Evolutionary conservation across 2,888 invertebrate genomes (phyloP).

Genomic region (Eupithecia abbreviata): DNA sequence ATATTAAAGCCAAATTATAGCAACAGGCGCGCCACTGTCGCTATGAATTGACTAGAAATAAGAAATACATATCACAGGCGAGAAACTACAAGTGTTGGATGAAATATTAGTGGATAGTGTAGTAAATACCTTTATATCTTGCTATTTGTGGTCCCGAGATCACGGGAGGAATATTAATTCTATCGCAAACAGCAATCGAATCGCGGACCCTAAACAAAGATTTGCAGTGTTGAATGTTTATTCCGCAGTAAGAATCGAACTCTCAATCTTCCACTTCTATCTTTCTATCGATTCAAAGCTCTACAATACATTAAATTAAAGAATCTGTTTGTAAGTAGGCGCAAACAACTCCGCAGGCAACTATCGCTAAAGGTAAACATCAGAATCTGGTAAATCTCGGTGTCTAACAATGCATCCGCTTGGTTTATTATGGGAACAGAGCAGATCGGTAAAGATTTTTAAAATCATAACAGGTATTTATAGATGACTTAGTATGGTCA

Average conservation of each 20-base stretch:
- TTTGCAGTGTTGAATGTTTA: not conserved
- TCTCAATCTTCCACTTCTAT: not conserved
- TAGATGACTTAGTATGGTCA: not conserved
- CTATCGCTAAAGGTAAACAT: conserved; percentile 39
- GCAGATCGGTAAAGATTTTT: not conserved
- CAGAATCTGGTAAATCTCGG: conserved; percentile 29
- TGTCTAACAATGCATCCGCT: conserved; percentile 36
- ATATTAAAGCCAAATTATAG: conserved; percentile 1
- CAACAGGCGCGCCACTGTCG: not conserved
- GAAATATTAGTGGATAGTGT: no score
- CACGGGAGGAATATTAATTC: not conserved
- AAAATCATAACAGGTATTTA: not conserved
- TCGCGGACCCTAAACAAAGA: not conserved
- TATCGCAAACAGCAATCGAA: not conserved
- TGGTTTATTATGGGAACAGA: not conserved
- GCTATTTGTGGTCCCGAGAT: not conserved
- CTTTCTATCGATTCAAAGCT: not conserved
- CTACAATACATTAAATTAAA: conserved; percentile 20
- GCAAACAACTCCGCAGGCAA: conserved; percentile 38
- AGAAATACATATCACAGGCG: not conserved
- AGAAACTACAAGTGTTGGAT: not conserved
- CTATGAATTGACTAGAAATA: not conserved
- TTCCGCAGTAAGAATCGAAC: not conserved
- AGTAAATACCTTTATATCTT: not conserved
- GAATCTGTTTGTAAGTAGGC: conserved; percentile 35